Conservation (phyloP, 2,797 vertebrate genomes). For the Apogon talboti region DNA sequence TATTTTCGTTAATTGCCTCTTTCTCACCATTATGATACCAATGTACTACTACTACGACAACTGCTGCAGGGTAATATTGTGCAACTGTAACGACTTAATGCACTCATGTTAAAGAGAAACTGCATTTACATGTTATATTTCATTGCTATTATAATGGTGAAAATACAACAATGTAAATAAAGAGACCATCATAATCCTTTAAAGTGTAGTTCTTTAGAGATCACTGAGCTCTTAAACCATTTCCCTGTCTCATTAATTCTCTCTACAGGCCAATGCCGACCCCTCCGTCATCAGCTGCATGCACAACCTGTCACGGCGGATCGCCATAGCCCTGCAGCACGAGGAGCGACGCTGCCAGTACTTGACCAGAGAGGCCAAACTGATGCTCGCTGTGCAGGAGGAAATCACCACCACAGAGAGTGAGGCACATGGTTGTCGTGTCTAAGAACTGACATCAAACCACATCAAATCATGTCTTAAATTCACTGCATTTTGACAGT, state of each 20-base stretch:
- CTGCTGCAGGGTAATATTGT: too few species aligned
- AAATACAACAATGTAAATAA: too few species aligned
- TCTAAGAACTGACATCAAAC: neutral
- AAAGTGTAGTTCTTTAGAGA: too few species aligned
- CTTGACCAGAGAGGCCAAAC: slow-evolving; percentile 96
- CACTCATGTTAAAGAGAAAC: too few species aligned
- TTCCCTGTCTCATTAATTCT: neutral
- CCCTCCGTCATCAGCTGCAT: slow-evolving; percentile 95
- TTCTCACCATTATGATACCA: too few species aligned
- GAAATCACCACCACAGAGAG: slow-evolving; percentile 94
- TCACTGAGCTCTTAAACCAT: too few species aligned
- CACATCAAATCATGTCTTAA: neutral
- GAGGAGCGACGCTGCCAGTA: slow-evolving; percentile 98
- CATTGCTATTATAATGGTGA: too few species aligned
- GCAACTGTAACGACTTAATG: too few species aligned
- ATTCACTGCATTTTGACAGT: neutral
- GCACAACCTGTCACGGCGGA: slow-evolving; percentile 93
- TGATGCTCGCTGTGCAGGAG: slow-evolving; percentile 95
- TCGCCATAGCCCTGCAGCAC: slow-evolving; percentile 95
- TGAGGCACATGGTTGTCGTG: slow-evolving; percentile 75
- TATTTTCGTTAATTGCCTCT: too few species aligned
- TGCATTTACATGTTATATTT: too few species aligned
- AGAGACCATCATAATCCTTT: too few species aligned
- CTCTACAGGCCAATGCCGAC: slow-evolving; percentile 90
- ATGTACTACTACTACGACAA: too few species aligned